phyloP scores from a whole-genome alignment of 2,888 invertebrate species.

The Megalurothrips usitatus region DNA sequence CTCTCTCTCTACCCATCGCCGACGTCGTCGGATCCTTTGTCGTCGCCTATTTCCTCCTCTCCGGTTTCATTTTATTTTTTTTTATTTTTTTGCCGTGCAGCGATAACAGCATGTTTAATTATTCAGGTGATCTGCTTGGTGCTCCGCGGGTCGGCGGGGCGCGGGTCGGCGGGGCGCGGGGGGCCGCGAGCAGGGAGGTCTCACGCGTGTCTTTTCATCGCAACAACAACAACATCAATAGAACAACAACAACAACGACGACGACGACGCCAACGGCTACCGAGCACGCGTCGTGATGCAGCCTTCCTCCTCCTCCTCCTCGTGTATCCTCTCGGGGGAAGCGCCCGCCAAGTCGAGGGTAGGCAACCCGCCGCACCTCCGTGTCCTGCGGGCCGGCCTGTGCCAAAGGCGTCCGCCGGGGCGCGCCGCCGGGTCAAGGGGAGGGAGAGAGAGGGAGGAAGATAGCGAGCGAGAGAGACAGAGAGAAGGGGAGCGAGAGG shows the following conservation, averaged over 20 bases:
- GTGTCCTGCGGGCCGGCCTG: neutral
- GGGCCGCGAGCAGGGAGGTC: neutral
- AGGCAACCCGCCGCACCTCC: neutral
- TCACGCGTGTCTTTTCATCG: too few species aligned
- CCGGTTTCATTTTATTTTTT: neutral
- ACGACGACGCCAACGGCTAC: too few species aligned
- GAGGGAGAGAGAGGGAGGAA: too few species aligned
- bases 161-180: neutral
- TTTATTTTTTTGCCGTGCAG: neutral
- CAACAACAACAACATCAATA: neutral
- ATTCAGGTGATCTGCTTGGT: neutral
- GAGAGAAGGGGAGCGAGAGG: too few species aligned
- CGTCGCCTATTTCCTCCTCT: neutral
- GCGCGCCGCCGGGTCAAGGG: too few species aligned
- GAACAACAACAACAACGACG: too few species aligned
- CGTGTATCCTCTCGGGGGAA: too few species aligned
- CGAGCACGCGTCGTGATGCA: too few species aligned
- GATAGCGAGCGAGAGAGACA: too few species aligned
- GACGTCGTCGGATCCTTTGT: neutral
- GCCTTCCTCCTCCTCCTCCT: too few species aligned
- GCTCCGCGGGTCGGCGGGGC: neutral
- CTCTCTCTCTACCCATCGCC: neutral
- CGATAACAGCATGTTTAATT: conserved; percentile 18
- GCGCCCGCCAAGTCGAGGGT: neutral
- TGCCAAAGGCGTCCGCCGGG: too few species aligned